Conservation (phyloP, 2,797 vertebrate species). For the Selene dorsalis region DNA sequence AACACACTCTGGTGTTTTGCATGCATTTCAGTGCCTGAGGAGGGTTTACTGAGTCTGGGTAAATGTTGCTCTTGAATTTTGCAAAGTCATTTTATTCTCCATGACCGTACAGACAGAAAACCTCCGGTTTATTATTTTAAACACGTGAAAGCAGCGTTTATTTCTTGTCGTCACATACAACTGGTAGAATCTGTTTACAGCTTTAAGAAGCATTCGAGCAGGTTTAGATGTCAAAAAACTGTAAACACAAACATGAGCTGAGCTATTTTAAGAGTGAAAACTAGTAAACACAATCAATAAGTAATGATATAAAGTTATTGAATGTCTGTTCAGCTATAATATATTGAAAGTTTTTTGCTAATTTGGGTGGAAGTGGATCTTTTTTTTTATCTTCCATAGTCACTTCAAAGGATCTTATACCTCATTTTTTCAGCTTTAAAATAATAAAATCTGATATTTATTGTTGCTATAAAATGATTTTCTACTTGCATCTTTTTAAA, state of each 20-base stretch:
- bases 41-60: constrained; percentile 18
- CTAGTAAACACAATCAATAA: neutral
- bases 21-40: constrained; percentile 10
- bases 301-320: neutral
- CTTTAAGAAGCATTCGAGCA: neutral
- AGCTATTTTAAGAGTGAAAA: neutral
- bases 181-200: neutral
- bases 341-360: neutral
- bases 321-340: neutral
- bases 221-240: neutral
- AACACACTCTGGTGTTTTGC: constrained; percentile 37
- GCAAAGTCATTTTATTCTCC: neutral
- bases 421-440: neutral
- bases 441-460: neutral
- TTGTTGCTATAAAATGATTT: neutral
- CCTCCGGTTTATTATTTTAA: neutral
- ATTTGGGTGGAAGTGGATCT: neutral
- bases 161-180: neutral
- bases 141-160: neutral
- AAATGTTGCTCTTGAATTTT: constrained; percentile 12
- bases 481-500: neutral
- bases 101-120: neutral
- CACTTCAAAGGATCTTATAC: neutral
- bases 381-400: constrained; percentile 5
- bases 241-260: neutral